phyloP scores from a whole-genome alignment of 2,797 vertebrate genomes.

The Clangula hyemalis region DNA sequence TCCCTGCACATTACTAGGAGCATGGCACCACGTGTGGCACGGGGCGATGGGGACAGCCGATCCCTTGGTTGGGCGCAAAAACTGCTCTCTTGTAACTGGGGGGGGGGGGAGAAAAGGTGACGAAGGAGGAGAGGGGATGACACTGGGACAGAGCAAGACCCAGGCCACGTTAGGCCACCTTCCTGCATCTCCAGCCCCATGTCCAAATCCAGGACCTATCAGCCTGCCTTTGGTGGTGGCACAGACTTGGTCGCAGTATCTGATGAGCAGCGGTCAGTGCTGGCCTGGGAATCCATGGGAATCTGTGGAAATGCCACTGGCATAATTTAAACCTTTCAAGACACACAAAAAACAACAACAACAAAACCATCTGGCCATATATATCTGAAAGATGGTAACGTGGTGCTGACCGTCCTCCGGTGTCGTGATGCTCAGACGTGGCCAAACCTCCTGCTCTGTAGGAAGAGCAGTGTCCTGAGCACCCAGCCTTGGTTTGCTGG shows the following conservation, averaged over 20 bases:
- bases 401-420: neutral
- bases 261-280: neutral
- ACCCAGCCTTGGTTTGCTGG: neutral
- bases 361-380: no score
- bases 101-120: no score
- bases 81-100: no score
- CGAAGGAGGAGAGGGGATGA: no score
- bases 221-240: neutral
- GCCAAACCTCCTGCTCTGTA: neutral
- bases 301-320: neutral
- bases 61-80: rapidly evolving
- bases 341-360: neutral
- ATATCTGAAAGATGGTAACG: rapidly evolving
- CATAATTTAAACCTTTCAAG: neutral
- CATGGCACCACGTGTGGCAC: rapidly evolving
- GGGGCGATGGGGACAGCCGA: neutral
- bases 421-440: rapidly evolving
- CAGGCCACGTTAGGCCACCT: no score
- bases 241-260: neutral
- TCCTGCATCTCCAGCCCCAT: no score
- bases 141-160: no score
- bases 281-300: neutral
- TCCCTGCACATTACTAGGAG: neutral
- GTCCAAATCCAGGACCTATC: no score
- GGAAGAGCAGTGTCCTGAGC: neutral